A percentile compares a stretch with the other conserved stretches of the same genome.
These are phyloP conservation scores for Laticauda laticaudata DNA, from an alignment of 2,113 vertebrate genomes.

Conservation along the genomic window DNA sequence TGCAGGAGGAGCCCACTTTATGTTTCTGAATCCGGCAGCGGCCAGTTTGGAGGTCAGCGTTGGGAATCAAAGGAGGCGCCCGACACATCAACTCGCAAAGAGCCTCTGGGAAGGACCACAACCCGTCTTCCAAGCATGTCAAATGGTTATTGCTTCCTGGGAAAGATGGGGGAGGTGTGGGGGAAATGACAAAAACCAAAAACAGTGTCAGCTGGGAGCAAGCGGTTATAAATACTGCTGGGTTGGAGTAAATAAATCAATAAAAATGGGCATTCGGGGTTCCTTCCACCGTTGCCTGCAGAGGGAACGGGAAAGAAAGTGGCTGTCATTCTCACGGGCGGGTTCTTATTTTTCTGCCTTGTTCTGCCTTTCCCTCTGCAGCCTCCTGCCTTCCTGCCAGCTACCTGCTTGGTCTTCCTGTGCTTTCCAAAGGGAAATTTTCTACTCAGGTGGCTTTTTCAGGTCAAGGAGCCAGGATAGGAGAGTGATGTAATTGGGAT, in stretches of 20 bases:
- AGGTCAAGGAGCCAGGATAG: background rate
- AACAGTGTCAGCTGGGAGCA: background rate
- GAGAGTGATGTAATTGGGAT: background rate
- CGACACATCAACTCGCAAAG: conserved; percentile 94
- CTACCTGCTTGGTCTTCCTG: background rate
- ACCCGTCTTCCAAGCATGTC: conserved; percentile 90
- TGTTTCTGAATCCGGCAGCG: conserved; percentile 87
- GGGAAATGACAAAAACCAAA: background rate
- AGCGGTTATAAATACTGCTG: background rate
- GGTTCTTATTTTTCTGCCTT: background rate
- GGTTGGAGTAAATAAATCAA: background rate
- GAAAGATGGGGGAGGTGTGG: background rate
- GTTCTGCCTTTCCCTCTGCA: background rate
- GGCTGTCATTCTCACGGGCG: background rate
- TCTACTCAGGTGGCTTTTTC: background rate
- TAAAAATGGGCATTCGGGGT: background rate
- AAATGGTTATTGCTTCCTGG: conserved; percentile 90
- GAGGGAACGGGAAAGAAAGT: background rate
- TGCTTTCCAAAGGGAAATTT: background rate
- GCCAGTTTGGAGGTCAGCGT: conserved; percentile 87
- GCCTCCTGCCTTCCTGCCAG: background rate
- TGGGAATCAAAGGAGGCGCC: conserved; percentile 82
- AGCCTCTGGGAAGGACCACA: conserved; percentile 98
- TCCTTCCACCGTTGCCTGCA: background rate
- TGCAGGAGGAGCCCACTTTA: conserved; percentile 95